Evolutionary conservation across 2,888 invertebrate genomes (phyloP).

Genomic region (Andrena flavipes): DNA sequence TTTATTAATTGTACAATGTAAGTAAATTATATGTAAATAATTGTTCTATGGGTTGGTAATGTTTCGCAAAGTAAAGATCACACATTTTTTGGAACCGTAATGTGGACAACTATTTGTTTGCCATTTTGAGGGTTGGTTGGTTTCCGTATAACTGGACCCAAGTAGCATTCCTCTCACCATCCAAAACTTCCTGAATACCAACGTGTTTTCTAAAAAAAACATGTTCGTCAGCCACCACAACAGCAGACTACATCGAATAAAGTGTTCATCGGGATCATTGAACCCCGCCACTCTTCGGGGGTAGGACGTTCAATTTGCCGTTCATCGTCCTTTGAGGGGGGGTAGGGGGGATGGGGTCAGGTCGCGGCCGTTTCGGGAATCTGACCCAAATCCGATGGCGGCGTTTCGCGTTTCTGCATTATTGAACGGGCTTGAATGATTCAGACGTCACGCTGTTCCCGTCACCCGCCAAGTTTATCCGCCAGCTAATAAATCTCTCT

Average conservation of each 20-base stretch:
- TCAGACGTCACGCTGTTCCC: constrained; percentile 66
- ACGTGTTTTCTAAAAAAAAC: no score
- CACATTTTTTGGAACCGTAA: no score
- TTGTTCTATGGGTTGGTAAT: no score
- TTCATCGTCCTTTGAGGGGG: constrained; percentile 33
- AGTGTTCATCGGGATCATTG: neutral
- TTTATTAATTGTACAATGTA: no score
- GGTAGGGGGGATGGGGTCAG: constrained; percentile 58
- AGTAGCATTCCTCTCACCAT: no score
- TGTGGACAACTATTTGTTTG: no score
- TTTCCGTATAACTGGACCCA: no score
- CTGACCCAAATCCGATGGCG: constrained; percentile 73
- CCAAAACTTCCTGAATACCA: no score
- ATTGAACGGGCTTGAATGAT: constrained; percentile 73
- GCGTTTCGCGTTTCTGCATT: constrained; percentile 70
- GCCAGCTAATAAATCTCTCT: constrained; percentile 65
- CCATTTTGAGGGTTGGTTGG: no score
- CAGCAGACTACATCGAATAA: neutral
- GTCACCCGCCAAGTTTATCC: constrained; percentile 60
- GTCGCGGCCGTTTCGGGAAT: constrained; percentile 72
- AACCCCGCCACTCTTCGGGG: neutral
- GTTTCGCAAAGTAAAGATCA: no score
- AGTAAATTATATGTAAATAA: no score
- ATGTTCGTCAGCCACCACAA: no score
- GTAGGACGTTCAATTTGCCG: constrained; percentile 9